phyloP scores from a whole-genome alignment of 92 coral and sea anemone species.

The Porites rus region DNA sequence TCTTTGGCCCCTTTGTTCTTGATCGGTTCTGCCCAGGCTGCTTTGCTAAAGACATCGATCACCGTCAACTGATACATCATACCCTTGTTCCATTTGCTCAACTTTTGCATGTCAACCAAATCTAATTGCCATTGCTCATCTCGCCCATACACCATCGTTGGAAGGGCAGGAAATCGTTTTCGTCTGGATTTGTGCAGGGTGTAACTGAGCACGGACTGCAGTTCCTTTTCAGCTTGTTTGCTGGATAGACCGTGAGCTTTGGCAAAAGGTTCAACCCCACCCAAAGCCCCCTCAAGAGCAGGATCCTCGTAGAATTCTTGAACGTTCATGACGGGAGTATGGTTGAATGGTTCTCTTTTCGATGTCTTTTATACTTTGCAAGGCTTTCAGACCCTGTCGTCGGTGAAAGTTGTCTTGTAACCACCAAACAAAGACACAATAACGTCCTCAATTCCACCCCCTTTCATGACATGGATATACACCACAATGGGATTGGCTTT shows the following conservation, averaged over 20 bases:
- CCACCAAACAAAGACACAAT: no score
- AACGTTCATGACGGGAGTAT: no score
- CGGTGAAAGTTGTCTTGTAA: no score
- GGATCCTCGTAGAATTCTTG: neutral
- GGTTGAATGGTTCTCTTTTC: no score
- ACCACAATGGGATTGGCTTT: no score
- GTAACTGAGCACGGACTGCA: neutral
- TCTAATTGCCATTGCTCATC: slow-evolving; percentile 34
- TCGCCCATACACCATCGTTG: no score
- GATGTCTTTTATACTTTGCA: no score
- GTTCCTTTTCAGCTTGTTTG: neutral
- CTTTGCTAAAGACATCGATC: slow-evolving; percentile 31
- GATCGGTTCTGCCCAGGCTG: slow-evolving; percentile 55
- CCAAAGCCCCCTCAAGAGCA: neutral
- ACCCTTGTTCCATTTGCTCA: neutral
- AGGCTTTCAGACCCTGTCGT: no score
- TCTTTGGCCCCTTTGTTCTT: slow-evolving; percentile 37
- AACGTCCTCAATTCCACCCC: no score
- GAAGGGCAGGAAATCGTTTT: no score
- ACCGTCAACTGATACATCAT: neutral
- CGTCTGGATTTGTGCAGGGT: neutral
- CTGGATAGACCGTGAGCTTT: neutral
- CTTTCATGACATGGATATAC: no score
- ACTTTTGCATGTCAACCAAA: slow-evolving; percentile 11
- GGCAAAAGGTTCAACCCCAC: neutral